Evolutionary conservation across 2,113 vertebrate genomes (phyloP).

Genomic region (Carassius carassius): DNA sequence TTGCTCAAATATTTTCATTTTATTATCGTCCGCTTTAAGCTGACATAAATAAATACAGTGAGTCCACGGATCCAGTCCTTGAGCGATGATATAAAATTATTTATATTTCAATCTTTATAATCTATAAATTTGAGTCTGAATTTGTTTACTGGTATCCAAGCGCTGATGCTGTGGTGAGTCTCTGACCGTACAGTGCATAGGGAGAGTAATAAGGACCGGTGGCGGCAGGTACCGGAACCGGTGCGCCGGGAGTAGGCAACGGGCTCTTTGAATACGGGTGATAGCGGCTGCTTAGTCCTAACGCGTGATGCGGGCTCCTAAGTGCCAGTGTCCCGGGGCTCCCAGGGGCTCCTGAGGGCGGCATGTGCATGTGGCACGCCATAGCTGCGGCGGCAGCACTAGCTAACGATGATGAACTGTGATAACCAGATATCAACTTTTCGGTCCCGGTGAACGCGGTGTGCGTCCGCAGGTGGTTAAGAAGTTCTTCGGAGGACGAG

Average conservation of each 20-base stretch:
- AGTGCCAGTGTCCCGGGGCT: constrained; percentile 91
- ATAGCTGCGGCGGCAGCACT: constrained; percentile 93
- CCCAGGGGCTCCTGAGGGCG: constrained; percentile 86
- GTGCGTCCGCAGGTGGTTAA: constrained; percentile 98
- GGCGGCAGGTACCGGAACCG: constrained; percentile 93
- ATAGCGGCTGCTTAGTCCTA: constrained; percentile 97
- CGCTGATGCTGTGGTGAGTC: constrained; percentile 97
- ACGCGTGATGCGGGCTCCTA: constrained; percentile 91
- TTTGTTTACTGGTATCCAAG: constrained; percentile 93
- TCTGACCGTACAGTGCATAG: constrained; percentile 98
- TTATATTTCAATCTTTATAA: constrained; percentile 78
- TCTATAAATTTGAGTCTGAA: constrained; percentile 72
- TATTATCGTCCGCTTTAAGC: constrained; percentile 93
- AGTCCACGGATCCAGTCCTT: constrained; percentile 92
- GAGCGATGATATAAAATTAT: constrained; percentile 84
- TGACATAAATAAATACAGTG: constrained; percentile 99
- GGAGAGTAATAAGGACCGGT: constrained; percentile 98
- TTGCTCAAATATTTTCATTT: constrained; percentile 78
- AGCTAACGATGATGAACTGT: constrained; percentile 91
- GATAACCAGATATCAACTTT: constrained; percentile 94
- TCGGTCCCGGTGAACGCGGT: constrained; percentile 96
- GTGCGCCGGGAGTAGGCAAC: constrained; percentile 88
- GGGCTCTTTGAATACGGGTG: constrained; percentile 99
- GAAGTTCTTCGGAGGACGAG: constrained; percentile 93
- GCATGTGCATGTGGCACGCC: constrained; percentile 99